Evolutionary conservation across 2,797 vertebrate genomes (phyloP).

Genomic region (Gymnothorax reevesii): DNA sequence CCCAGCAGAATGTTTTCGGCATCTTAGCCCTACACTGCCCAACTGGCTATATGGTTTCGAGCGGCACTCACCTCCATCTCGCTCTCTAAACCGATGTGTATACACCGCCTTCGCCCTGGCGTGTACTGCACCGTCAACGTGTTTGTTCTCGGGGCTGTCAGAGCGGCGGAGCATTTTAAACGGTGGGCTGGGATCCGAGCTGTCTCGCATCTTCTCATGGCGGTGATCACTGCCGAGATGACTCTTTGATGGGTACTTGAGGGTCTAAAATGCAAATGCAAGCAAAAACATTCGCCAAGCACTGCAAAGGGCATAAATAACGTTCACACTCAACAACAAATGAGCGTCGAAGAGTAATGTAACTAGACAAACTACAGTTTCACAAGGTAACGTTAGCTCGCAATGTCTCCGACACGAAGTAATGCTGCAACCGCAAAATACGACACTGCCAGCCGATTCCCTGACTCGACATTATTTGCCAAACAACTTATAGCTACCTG

Average conservation of each 20-base stretch:
- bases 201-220: constrained; percentile 95
- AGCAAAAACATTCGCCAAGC: not conserved
- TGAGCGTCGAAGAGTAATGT: not conserved
- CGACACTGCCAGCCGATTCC: not conserved
- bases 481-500: not conserved
- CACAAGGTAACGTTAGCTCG: constrained; percentile 1
- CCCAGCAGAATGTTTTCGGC: too few species aligned
- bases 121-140: constrained; percentile 83
- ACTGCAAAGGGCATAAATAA: not conserved
- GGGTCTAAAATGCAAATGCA: constrained; percentile 57
- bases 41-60: too few species aligned
- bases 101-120: constrained; percentile 88
- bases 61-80: constrained; percentile 86
- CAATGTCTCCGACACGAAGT: not conserved
- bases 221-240: constrained; percentile 91
- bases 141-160: constrained; percentile 93
- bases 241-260: constrained; percentile 96
- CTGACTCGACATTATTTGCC: not conserved
- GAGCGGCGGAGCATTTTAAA: constrained; percentile 97
- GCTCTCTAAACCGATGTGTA: constrained; percentile 85
- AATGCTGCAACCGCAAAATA: not conserved
- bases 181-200: constrained; percentile 90
- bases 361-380: not conserved
- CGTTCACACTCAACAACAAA: not conserved
- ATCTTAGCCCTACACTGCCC: too few species aligned